Evolutionary conservation across 1,140 invertebrate species (phyloP).

Genomic region (Saccostrea glomerata): DNA sequence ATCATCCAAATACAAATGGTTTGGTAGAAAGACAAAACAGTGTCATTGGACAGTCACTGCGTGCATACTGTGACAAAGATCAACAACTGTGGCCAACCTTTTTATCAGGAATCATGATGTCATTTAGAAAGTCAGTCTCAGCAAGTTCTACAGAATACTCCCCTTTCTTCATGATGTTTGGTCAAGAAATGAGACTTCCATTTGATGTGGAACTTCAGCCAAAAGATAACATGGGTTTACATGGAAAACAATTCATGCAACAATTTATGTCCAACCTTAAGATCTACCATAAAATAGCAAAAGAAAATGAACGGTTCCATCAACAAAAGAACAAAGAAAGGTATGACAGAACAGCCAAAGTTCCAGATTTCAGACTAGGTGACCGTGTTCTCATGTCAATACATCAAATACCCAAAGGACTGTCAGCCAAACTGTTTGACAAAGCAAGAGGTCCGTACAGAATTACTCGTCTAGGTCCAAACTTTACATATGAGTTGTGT

Average conservation of each 20-base stretch:
- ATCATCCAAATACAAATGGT: too few species aligned
- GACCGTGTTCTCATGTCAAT: conserved; percentile 44
- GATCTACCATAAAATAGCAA: conserved; percentile 41
- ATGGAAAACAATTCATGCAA: conserved; percentile 11
- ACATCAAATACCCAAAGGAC: conserved; percentile 15
- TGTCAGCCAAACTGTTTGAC: conserved; percentile 43
- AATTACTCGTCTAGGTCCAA: neutral
- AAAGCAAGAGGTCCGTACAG: conserved; percentile 36
- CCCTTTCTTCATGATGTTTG: conserved; percentile 49
- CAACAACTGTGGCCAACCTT: neutral
- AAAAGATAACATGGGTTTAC: conserved; percentile 39
- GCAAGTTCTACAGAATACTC: conserved; percentile 47
- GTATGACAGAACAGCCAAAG: conserved; percentile 50
- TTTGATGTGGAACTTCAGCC: conserved; percentile 48
- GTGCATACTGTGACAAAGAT: too few species aligned
- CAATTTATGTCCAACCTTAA: conserved; percentile 43
- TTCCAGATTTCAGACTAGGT: conserved; percentile 36
- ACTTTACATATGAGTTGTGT: neutral
- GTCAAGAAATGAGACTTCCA: conserved; percentile 47
- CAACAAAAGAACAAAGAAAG: conserved; percentile 41
- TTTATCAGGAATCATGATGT: neutral
- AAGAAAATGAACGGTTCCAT: conserved; percentile 45
- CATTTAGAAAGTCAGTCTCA: conserved; percentile 36
- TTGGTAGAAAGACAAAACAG: too few species aligned
- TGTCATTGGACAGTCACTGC: too few species aligned